phyloP scores from a whole-genome alignment of 2,113 vertebrate genomes.

The Malurus elegans region DNA sequence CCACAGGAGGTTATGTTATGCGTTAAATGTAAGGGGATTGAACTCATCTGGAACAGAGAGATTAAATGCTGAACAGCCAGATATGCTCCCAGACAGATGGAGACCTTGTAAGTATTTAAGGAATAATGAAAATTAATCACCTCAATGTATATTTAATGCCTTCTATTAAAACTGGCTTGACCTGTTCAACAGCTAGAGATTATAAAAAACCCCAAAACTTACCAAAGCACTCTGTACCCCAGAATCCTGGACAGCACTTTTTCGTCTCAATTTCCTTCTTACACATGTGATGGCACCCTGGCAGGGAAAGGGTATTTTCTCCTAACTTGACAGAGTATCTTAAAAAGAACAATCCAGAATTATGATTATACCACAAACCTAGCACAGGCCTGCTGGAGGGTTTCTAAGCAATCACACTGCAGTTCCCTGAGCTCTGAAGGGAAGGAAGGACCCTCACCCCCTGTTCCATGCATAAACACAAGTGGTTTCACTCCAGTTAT shows the following conservation, averaged over 20 bases:
- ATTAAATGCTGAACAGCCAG: not conserved
- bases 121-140: not conserved
- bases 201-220: constrained; percentile 22
- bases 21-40: not conserved
- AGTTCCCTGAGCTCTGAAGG: not conserved
- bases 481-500: not conserved
- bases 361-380: not conserved
- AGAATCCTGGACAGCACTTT: constrained; percentile 86
- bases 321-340: constrained; percentile 85
- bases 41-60: not conserved
- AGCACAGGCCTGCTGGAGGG: not conserved
- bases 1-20: constrained; percentile 9
- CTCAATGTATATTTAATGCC: not conserved
- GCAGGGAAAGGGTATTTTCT: constrained; percentile 56
- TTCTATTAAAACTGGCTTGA: not conserved
- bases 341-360: constrained; percentile 38
- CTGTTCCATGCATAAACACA: not conserved
- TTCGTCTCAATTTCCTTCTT: constrained; percentile 67
- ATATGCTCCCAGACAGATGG: not conserved
- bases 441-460: not conserved
- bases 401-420: not conserved
- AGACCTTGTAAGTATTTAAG: not conserved
- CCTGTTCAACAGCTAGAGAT: not conserved
- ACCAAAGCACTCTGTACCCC: constrained; percentile 86
- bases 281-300: constrained; percentile 82